Evolutionary conservation across 2,113 vertebrate species (phyloP).

Genomic region (Hymenochirus boettgeri): DNA sequence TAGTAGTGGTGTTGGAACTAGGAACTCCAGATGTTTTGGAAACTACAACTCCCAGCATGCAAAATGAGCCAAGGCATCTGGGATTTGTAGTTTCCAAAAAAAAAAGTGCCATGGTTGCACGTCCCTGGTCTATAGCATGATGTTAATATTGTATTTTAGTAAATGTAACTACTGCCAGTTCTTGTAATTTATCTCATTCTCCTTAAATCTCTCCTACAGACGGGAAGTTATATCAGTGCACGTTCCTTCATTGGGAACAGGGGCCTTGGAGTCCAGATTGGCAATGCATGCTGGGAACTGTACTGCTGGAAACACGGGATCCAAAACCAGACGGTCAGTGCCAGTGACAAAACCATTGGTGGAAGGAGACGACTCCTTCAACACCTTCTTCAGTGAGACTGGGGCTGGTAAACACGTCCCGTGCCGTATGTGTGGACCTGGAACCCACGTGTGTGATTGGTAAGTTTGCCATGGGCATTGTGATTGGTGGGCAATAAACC

Average conservation of each 20-base stretch:
- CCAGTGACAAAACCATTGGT: constrained; percentile 51
- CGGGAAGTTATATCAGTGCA: constrained; percentile 82
- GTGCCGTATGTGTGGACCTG: constrained; percentile 57
- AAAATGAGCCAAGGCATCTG: too few relatives aligned
- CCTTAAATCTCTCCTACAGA: constrained; percentile 58
- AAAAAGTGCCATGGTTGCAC: too few relatives aligned
- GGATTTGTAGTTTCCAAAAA: too few relatives aligned
- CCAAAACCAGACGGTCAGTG: constrained; percentile 48
- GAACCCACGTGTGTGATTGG: constrained; percentile 58
- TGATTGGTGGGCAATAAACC: too few relatives aligned
- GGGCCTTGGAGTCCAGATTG: constrained; percentile 77
- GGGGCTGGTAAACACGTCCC: constrained; percentile 50
- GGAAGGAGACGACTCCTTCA: constrained; percentile 61
- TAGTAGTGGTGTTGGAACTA: too few relatives aligned
- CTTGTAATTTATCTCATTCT: neutral
- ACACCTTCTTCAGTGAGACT: constrained; percentile 57
- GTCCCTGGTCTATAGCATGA: too few relatives aligned
- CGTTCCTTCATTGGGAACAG: constrained; percentile 71
- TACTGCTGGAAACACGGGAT: constrained; percentile 85
- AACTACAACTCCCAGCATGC: too few relatives aligned
- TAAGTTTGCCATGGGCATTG: constrained; percentile 30
- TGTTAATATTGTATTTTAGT: too few relatives aligned
- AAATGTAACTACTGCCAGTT: too few relatives aligned
- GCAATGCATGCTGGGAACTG: constrained; percentile 82
- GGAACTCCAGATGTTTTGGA: too few relatives aligned